Base-by-base conservation (phyloP, 2,888 invertebrate species). In the Portevinia maculata region DNA sequence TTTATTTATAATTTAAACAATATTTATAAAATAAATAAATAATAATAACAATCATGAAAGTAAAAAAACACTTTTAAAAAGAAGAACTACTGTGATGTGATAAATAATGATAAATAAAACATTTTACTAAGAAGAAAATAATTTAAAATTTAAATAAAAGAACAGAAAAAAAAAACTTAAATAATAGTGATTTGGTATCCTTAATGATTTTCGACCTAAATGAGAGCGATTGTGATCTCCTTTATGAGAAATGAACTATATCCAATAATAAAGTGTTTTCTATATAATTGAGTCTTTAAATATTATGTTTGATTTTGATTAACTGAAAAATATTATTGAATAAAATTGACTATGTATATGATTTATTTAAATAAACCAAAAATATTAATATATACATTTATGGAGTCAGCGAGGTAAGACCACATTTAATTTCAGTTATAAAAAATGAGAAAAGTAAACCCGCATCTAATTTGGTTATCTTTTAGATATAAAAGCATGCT, bases 401-500 rank as follows among this genome's bases (percentile, higher is more conserved):
- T 71, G 37, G 9, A 52, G 44, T 34, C 53, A 50, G 11, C 1
- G 41, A 41, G 8, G 30, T 41, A 13, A n/a, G 3, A 41, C 52
- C 15, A 1, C 13, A 44, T 8, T 32, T 44, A 32, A 53, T 44
- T 9, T 15, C 53, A 41, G 21, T 13, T 19, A 44, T 57, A 37
- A 53, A 21, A 62, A 79, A 69, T 67, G 30, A 69, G 37, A 21
- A 64, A 67, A 74, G 41, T 53, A 65, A 84, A 79, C 85, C 81
- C 78, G 70, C 11, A 57, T 62, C 60, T 70, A 46, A 69, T 32
- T 46, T 53, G 24, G 19, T 46, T 34, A 24, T 34, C 30, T 13
- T 48, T 59, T 44, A 15, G 3, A 39, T 60, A 88, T 88, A 86
- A 88, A 86, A 88, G 88, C 89, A 89, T 89, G 89, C 89, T 89